phyloP scores from a whole-genome alignment of 2,888 invertebrate genomes.

The Meghimatium bilineatum region DNA sequence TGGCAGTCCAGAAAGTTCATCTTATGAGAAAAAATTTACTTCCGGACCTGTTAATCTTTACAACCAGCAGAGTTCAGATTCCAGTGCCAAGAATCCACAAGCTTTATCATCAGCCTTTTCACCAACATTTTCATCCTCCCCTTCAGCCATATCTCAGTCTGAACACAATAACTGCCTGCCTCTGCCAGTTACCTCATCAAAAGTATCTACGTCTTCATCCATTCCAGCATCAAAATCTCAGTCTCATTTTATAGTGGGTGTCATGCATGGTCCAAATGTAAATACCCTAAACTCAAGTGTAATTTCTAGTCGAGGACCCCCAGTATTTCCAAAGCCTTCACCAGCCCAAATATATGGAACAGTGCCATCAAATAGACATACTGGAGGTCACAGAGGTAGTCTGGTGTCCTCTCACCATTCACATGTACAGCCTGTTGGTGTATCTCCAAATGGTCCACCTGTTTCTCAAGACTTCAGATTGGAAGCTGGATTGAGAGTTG shows the following conservation, averaged over 20 bases:
- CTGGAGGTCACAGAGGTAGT: conserved; percentile 22
- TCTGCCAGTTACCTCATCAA: conserved; percentile 25
- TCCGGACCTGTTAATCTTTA: conserved; percentile 57
- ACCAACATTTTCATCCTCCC: conserved; percentile 29
- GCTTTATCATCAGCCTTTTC: conserved; percentile 35
- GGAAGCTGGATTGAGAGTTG: conserved; percentile 32
- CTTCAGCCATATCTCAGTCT: conserved; percentile 17
- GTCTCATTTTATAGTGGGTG: conserved; percentile 49
- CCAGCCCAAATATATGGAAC: conserved; percentile 41
- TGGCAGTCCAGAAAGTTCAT: conserved; percentile 28
- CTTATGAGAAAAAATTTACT: conserved; percentile 5
- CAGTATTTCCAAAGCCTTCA: conserved; percentile 43
- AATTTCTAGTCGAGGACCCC: conserved; percentile 43
- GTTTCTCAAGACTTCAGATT: conserved; percentile 31
- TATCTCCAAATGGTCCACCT: conserved; percentile 26
- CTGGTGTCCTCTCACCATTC: conserved; percentile 44
- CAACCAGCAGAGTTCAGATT: conserved; percentile 69
- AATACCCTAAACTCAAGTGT: conserved; percentile 40
- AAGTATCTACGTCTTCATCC: conserved; percentile 6
- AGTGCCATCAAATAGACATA: conserved; percentile 25
- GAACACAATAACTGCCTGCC: conserved; percentile 26
- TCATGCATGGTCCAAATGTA: conserved; percentile 38
- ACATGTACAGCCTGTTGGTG: conserved; percentile 10
- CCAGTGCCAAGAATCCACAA: conserved; percentile 57
- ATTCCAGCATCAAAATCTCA: conserved; percentile 29